Conservation (phyloP, 1,140 invertebrate species). For the honey bee (Apis mellifera) region DNA sequence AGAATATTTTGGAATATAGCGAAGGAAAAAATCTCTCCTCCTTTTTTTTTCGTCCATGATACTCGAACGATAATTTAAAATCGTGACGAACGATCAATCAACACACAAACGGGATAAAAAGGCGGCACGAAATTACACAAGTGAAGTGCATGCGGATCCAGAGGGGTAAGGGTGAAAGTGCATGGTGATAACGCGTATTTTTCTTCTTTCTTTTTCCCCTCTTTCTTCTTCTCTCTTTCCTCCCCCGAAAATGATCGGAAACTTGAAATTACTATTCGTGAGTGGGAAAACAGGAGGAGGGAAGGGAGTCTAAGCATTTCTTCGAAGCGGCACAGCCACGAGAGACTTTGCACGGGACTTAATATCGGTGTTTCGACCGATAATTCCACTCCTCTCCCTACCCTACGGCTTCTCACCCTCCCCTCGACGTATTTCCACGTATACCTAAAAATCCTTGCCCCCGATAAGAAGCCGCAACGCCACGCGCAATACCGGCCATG, state of each 20-base stretch:
- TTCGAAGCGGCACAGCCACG: slow-evolving; percentile 66
- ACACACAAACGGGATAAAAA: background rate
- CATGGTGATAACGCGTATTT: background rate
- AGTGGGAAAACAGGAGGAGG: slow-evolving; percentile 57
- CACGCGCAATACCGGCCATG: slow-evolving; percentile 5
- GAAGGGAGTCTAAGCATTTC: slow-evolving; percentile 72
- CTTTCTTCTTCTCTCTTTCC: too few species aligned
- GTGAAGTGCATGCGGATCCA: too few species aligned
- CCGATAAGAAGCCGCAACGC: slow-evolving; percentile 57
- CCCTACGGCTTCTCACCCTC: too few species aligned
- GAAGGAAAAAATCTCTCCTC: too few species aligned
- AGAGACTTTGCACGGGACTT: slow-evolving; percentile 75
- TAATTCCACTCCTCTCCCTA: slow-evolving; percentile 66
- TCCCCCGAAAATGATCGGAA: slow-evolving; percentile 39
- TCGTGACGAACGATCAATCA: too few species aligned
- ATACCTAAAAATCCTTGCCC: slow-evolving; percentile 64
- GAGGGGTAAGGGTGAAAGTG: background rate
- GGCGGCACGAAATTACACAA: background rate
- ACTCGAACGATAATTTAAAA: too few species aligned
- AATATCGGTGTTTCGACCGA: slow-evolving; percentile 76
- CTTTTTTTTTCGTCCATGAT: too few species aligned
- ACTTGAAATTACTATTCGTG: slow-evolving; percentile 75
- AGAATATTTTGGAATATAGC: too few species aligned
- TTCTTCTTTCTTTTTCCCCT: background rate
- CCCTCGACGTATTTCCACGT: slow-evolving; percentile 51